Percentiles rank a stretch among this genome's conserved stretches.
phyloP scores from a whole-genome alignment of 2,797 vertebrate genomes.

The Pipistrellus pygmaeus region DNA sequence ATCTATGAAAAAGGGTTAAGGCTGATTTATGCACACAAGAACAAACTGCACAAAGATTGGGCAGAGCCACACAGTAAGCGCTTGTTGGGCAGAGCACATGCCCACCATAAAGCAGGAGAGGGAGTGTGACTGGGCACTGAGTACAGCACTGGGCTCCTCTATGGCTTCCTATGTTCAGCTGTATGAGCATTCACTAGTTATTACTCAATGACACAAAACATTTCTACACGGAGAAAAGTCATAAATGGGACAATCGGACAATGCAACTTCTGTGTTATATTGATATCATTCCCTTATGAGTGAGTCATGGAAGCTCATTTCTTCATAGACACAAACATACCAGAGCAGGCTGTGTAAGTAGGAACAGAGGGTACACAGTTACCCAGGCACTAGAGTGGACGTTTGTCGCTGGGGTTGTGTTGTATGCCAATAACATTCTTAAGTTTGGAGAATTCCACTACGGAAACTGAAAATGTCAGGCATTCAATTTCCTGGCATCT shows the following conservation, averaged over 20 bases:
- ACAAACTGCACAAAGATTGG: background rate
- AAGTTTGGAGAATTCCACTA: background rate
- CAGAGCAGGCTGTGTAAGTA: background rate
- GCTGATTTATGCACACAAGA: background rate
- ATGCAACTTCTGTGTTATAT: background rate
- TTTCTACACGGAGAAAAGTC: background rate
- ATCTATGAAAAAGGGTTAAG: background rate
- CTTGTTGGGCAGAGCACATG: background rate
- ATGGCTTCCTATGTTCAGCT: background rate
- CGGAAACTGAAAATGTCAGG: background rate
- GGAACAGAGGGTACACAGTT: background rate
- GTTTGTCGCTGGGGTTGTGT: background rate
- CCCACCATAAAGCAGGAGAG: background rate
- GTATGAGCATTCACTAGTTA: background rate
- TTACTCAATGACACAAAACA: background rate
- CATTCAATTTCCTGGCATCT: background rate
- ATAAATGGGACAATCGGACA: background rate
- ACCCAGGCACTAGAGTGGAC: background rate
- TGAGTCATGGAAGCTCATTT: background rate
- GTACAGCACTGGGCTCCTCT: background rate
- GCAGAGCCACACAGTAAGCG: background rate
- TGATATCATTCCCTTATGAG: background rate
- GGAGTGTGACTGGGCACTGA: accelerated
- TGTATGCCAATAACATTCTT: background rate
- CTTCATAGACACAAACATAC: background rate